phyloP scores from a whole-genome alignment of 1,140 invertebrate genomes.

The Neodiprion fabricii region DNA sequence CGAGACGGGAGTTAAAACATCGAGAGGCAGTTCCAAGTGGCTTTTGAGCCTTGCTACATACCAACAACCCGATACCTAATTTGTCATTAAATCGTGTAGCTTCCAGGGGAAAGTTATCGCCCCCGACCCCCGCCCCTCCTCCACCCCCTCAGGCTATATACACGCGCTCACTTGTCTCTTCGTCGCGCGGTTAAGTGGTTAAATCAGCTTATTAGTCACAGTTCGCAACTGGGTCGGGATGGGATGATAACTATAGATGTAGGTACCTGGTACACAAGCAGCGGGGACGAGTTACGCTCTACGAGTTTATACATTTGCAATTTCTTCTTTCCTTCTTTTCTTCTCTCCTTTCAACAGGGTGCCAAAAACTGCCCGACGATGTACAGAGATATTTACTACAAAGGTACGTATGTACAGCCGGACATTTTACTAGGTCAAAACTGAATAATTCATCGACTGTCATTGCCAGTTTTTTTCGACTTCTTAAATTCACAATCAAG shows the following conservation, averaged over 20 bases:
- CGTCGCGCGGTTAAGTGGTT: too few species aligned
- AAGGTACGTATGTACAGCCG: conserved; percentile 64
- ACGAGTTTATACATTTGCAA: conserved; percentile 2
- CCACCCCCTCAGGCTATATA: not conserved
- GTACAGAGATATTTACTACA: conserved; percentile 87
- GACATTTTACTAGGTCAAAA: conserved; percentile 16
- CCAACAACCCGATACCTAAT: too few species aligned
- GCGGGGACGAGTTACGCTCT: not conserved
- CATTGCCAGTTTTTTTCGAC: conserved; percentile 10
- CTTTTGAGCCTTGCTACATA: too few species aligned
- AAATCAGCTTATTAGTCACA: too few species aligned
- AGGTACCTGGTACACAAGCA: too few species aligned
- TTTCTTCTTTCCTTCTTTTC: conserved; percentile 10
- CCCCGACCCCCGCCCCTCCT: not conserved
- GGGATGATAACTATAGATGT: not conserved
- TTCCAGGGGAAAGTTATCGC: too few species aligned
- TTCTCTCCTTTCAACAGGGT: conserved; percentile 62
- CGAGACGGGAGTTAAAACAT: too few species aligned
- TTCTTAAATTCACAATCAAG: conserved; percentile 34
- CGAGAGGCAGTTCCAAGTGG: too few species aligned
- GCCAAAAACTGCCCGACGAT: conserved; percentile 86
- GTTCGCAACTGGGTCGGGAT: too few species aligned
- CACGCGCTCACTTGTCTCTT: too few species aligned
- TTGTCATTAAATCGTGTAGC: too few species aligned
- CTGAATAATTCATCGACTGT: not conserved